Conservation (phyloP, 2,113 vertebrate species). For the Bufo gargarizans region DNA sequence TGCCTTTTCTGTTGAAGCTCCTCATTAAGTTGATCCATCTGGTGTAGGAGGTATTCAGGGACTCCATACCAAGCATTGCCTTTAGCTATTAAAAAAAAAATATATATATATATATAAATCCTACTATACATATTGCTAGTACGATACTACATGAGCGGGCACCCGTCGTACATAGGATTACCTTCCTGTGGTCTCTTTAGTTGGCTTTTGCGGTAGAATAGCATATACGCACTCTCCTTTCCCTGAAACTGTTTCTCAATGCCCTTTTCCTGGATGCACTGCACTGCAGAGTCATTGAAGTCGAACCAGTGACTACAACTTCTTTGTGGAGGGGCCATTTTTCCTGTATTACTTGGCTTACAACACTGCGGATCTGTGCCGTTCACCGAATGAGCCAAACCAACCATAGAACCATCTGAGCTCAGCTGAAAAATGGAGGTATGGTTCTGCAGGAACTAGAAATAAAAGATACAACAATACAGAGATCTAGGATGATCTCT, state of each 20-base stretch:
- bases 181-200: constrained; percentile 85
- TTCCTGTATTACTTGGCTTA: constrained; percentile 57
- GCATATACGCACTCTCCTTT: constrained; percentile 97
- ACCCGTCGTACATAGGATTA: constrained; percentile 62
- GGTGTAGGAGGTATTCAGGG: constrained; percentile 80
- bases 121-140: background rate
- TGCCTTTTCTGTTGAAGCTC: constrained; percentile 84
- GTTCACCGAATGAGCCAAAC: constrained; percentile 66
- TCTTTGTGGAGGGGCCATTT: background rate
- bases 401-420: constrained; percentile 76
- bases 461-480: constrained; percentile 40
- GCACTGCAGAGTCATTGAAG: constrained; percentile 89
- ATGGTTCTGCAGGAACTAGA: constrained; percentile 87
- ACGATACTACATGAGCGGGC: background rate
- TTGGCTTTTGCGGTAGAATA: constrained; percentile 90
- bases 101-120: background rate
- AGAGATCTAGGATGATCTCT: too few relatives aligned
- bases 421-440: constrained; percentile 84
- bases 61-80: constrained; percentile 84
- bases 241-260: constrained; percentile 95
- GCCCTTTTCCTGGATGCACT: constrained; percentile 84
- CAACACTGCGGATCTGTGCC: constrained; percentile 60
- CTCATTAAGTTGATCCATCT: constrained; percentile 82
- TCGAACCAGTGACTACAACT: constrained; percentile 87
- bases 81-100: constrained; percentile 75